Evolutionary conservation across 2,888 invertebrate genomes (phyloP).

Genomic region (Petrolisthes cinctipes): DNA sequence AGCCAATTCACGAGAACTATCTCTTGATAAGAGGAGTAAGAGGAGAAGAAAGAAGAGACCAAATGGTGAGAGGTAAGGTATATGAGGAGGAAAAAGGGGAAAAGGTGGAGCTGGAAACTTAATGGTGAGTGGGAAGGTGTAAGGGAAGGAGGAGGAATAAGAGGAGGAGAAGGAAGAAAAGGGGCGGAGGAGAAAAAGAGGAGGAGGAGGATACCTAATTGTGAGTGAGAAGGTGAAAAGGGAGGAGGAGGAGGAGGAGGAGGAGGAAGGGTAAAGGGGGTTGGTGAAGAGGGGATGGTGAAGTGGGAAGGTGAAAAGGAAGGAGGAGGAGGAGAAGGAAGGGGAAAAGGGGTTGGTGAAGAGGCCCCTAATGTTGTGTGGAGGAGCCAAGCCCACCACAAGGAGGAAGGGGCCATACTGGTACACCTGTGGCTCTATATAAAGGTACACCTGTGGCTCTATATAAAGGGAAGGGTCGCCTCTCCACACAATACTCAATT

Average conservation of each 20-base stretch:
- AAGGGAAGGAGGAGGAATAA: neutral
- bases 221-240: neutral
- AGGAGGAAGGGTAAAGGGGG: neutral
- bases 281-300: neutral
- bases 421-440: too few relatives aligned
- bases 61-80: neutral
- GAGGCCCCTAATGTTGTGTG: neutral
- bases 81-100: neutral
- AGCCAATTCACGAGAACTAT: too few relatives aligned
- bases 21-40: too few relatives aligned
- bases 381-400: neutral
- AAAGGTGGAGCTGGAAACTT: neutral
- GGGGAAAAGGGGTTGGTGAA: neutral
- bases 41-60: neutral
- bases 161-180: neutral
- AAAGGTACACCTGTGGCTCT: too few relatives aligned
- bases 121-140: neutral
- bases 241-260: neutral
- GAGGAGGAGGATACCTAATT: neutral
- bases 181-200: neutral
- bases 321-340: neutral
- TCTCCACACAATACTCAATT: too few relatives aligned
- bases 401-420: too few relatives aligned
- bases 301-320: neutral
- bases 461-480: too few relatives aligned